Evolutionary conservation across 2,113 vertebrate species (phyloP).

Genomic region (Acrocephalus arundinaceus): DNA sequence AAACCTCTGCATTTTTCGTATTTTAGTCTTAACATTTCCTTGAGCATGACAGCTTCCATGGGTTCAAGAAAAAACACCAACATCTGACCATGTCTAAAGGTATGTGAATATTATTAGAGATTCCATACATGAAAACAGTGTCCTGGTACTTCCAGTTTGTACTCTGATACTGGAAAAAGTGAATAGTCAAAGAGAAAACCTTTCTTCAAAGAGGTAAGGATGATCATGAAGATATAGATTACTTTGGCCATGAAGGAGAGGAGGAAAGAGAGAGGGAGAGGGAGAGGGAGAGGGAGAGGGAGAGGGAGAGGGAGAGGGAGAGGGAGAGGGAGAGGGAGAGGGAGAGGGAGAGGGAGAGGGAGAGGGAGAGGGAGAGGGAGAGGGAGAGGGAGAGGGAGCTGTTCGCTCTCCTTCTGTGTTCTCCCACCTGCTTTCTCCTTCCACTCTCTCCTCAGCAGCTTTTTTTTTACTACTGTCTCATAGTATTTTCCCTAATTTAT

Average conservation of each 20-base stretch:
- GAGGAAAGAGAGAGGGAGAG: neutral
- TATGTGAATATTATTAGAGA: neutral
- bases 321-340: neutral
- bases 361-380: neutral
- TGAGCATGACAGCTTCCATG: neutral
- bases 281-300: neutral
- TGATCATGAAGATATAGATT: neutral
- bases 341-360: neutral
- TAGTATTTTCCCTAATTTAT: neutral
- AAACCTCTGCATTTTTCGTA: neutral
- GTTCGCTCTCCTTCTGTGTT: neutral
- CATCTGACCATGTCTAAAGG: neutral
- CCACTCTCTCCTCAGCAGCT: neutral
- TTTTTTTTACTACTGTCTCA: neutral
- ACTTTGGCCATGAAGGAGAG: neutral
- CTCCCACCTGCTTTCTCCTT: neutral
- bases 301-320: neutral
- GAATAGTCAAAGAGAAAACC: neutral
- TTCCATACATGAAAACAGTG: neutral
- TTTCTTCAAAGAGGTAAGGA: neutral
- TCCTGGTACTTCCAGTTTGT: neutral
- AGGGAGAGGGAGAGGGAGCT: neutral
- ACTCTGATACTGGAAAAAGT: neutral
- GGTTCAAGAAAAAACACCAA: neutral
- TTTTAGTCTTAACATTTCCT: neutral